A percentile compares a stretch with the other conserved stretches of the same genome.
Conservation (phyloP, 2,113 vertebrate genomes). For the Formicarius rufipectus region DNA sequence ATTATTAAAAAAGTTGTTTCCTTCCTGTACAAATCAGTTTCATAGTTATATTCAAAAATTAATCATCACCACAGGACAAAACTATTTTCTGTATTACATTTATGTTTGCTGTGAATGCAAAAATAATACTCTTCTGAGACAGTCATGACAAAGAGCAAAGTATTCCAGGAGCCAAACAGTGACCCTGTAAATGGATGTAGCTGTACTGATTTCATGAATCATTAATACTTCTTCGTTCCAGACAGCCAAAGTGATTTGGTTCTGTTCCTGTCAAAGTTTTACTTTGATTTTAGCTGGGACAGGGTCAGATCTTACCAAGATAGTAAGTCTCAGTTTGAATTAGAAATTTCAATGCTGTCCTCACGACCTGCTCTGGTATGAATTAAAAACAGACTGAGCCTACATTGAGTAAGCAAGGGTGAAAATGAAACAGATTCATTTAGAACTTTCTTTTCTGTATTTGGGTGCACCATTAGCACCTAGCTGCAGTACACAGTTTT, state of each 20-base stretch:
- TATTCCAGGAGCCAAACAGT: not conserved
- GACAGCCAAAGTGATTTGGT: not conserved
- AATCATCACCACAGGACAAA: not conserved
- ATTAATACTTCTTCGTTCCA: not conserved
- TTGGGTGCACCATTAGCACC: not conserved
- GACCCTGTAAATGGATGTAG: not conserved
- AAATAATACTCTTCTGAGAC: not conserved
- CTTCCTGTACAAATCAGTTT: not conserved
- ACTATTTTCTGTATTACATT: not conserved
- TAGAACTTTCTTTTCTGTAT: not conserved
- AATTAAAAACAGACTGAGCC: not conserved
- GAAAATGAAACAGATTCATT: not conserved
- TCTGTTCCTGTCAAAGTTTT: not conserved
- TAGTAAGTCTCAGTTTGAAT: not conserved
- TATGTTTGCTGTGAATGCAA: not conserved
- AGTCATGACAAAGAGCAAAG: not conserved
- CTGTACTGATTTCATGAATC: not conserved
- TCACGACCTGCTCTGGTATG: not conserved
- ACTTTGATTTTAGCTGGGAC: conserved; percentile 16
- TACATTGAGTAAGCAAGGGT: not conserved
- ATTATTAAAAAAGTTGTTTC: not conserved
- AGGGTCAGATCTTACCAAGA: not conserved
- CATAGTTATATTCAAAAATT: not conserved
- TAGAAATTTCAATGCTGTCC: not conserved
- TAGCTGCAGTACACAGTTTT: not conserved